Evolutionary conservation across 1,140 invertebrate species (phyloP).

Genomic region (Meloidogyne exigua): DNA sequence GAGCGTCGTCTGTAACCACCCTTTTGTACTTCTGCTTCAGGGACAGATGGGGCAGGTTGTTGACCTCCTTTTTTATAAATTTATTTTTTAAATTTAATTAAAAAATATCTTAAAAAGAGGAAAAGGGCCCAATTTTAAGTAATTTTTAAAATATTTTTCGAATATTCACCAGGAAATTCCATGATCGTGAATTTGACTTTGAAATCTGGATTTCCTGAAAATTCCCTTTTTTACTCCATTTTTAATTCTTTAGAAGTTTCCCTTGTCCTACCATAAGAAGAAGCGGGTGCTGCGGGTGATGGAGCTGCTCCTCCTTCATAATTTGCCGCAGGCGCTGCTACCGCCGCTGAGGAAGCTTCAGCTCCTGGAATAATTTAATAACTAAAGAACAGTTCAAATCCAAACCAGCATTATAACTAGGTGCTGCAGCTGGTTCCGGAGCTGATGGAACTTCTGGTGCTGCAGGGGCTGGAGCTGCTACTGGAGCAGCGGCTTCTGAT

Average conservation of each 20-base stretch:
- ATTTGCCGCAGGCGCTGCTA: conserved; percentile 11
- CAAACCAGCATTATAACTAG: conserved; percentile 22
- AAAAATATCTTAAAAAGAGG: not conserved
- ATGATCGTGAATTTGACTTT: not conserved
- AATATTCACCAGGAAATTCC: conserved; percentile 26
- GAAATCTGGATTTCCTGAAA: not conserved
- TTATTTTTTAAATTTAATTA: not conserved
- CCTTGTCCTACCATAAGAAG: not conserved
- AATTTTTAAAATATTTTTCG: not conserved
- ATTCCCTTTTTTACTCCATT: not conserved
- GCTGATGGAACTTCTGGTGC: conserved; percentile 22
- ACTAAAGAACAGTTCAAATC: not conserved
- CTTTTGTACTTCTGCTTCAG: conserved; percentile 21
- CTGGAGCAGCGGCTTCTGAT: conserved; percentile 27
- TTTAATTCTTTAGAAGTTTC: too few species aligned
- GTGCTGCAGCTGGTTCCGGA: conserved; percentile 22
- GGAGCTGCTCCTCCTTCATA: conserved; percentile 8
- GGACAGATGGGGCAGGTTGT: not conserved
- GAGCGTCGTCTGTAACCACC: conserved; percentile 33
- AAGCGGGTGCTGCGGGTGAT: conserved; percentile 13
- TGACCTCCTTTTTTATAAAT: not conserved
- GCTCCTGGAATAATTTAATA: not conserved
- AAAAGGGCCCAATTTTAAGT: not conserved
- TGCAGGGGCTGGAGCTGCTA: conserved; percentile 36
- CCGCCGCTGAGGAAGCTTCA: not conserved